A percentile compares a stretch with the other conserved stretches of the same genome.
Evolutionary conservation across 2,113 vertebrate genomes (phyloP).

Genomic region (Stigmatopora nigra): DNA sequence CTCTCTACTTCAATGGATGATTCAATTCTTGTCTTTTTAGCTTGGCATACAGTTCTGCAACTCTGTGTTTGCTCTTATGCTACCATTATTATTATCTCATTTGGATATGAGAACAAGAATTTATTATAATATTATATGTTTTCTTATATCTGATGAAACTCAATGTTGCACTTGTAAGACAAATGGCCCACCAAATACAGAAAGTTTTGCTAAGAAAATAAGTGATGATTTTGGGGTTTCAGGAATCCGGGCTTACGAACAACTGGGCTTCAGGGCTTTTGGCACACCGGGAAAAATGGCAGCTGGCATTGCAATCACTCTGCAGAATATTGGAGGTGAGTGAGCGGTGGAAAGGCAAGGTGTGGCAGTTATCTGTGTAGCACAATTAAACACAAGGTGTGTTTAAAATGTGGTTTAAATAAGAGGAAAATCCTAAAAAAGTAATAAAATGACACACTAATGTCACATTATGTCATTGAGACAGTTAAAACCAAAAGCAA

Average conservation of each 20-base stretch:
- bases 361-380: no score
- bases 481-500: no score
- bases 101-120: not conserved
- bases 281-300: slow-evolving; percentile 92
- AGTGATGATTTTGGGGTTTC: slow-evolving; percentile 12
- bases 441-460: no score
- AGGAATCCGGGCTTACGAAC: slow-evolving; percentile 95
- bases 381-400: no score
- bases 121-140: not conserved
- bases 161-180: not conserved
- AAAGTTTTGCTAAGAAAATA: not conserved
- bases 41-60: not conserved
- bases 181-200: not conserved
- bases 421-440: no score
- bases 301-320: slow-evolving; percentile 85
- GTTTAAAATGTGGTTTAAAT: no score
- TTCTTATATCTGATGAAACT: not conserved
- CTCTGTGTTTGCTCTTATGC: slow-evolving; percentile 1
- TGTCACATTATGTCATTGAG: no score
- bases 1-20: not conserved
- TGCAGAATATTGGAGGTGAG: slow-evolving; percentile 96
- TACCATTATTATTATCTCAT: not conserved
- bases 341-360: not conserved
- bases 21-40: not conserved
- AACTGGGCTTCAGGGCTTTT: slow-evolving; percentile 90